Percentiles rank a stretch among this genome's conserved stretches.
phyloP scores from a whole-genome alignment of 2,113 vertebrate genomes.

The Scartelaos histophorus region DNA sequence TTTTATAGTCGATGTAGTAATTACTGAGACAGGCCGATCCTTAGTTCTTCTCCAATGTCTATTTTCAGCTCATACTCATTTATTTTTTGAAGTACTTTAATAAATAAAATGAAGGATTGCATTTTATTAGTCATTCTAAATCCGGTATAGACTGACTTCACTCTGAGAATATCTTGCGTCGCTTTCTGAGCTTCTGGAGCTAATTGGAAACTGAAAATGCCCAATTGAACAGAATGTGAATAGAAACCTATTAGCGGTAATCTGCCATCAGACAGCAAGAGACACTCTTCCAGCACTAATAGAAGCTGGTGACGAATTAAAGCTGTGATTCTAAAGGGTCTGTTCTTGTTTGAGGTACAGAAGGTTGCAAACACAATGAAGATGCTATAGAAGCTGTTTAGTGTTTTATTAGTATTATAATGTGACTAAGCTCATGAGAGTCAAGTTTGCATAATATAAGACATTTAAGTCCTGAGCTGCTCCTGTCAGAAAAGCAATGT shows the following conservation, averaged over 20 bases:
- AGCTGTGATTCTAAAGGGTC: background rate
- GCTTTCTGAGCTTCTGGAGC: conserved; percentile 41
- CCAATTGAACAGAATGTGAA: conserved; percentile 25
- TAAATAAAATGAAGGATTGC: background rate
- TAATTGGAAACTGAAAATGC: conserved; percentile 62
- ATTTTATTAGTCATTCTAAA: conserved; percentile 45
- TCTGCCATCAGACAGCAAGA: conserved; percentile 59
- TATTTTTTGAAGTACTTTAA: too few relatives aligned
- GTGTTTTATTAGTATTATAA: too few relatives aligned
- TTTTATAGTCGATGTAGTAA: too few relatives aligned
- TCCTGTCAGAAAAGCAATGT: too few relatives aligned
- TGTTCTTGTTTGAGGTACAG: background rate
- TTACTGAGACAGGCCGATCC: too few relatives aligned
- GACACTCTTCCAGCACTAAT: conserved; percentile 8
- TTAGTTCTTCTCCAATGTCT: background rate
- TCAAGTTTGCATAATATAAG: too few relatives aligned
- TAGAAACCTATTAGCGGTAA: conserved; percentile 40
- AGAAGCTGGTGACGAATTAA: background rate
- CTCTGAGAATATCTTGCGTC: conserved; percentile 18
- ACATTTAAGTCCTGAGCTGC: too few relatives aligned
- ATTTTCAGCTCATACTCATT: too few relatives aligned
- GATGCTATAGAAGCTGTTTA: background rate
- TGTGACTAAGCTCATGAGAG: too few relatives aligned
- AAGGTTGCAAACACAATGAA: background rate
- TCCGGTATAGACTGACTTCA: conserved; percentile 52